Percentiles rank a stretch among this genome's conserved stretches.
phyloP scores from a whole-genome alignment of 2,113 vertebrate species.

The Mastomys natalensis region DNA sequence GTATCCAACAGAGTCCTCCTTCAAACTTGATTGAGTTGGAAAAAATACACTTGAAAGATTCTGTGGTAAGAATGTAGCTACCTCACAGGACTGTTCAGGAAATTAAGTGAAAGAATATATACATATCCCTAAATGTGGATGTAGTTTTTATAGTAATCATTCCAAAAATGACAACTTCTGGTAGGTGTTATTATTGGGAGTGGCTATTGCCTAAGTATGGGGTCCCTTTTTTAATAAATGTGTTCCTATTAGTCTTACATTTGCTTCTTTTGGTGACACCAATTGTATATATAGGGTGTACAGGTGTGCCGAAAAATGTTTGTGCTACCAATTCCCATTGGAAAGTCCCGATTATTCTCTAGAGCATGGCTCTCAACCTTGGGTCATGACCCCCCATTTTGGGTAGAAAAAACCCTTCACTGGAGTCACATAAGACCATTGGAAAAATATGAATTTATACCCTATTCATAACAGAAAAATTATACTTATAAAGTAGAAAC shows the following conservation, averaged over 20 bases:
- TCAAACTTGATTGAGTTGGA: constrained; percentile 52
- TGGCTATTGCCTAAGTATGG: constrained; percentile 21
- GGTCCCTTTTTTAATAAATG: constrained; percentile 33
- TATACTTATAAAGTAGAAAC: not conserved
- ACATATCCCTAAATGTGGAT: not conserved
- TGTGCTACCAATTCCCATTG: not conserved
- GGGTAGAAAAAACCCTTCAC: not conserved
- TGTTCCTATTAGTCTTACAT: not conserved
- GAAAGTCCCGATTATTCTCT: constrained; percentile 19
- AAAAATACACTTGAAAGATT: constrained; percentile 34
- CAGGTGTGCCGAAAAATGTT: not conserved
- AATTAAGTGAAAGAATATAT: constrained; percentile 25
- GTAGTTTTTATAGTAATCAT: not conserved
- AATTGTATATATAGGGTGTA: constrained; percentile 14
- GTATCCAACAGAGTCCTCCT: not conserved
- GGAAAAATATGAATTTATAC: not conserved
- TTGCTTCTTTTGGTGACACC: constrained; percentile 31
- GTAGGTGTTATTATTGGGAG: not conserved
- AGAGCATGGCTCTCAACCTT: not conserved
- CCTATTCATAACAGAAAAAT: not conserved
- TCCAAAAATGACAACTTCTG: constrained; percentile 15
- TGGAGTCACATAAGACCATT: not conserved
- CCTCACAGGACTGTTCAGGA: not conserved
- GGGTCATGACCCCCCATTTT: not conserved
- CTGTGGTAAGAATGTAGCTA: constrained; percentile 20